Evolutionary conservation across 2,888 invertebrate genomes (phyloP), one percentile per base, ranked within the genome.

Genomic region (Dioctria linearis): DNA sequence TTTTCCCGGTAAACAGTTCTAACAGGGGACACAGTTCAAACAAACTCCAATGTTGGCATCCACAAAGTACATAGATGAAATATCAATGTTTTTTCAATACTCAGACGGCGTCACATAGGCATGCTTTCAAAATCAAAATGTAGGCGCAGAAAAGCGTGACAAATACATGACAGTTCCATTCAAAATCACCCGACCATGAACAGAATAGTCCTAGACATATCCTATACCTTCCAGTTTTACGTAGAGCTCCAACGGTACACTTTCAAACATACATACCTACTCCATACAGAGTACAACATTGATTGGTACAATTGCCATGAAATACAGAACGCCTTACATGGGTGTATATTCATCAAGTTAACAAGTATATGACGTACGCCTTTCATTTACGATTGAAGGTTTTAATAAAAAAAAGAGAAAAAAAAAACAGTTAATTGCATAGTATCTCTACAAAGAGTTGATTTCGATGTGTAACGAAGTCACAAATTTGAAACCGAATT

Each of bases 331-430:
- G 54, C 54, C 54, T 54, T 54, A 3, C 54, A 3, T 54, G 2
- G 54, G 54, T n/a, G 54, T 8, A n/a, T 54, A 54, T 54, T 54
- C 54, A 54, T 54, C 54, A 54, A 8, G 54, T 54, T 54, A n/a
- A 8, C 6, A 54, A 54, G 54, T 11, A 25, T n/a, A n/a, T n/a
- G n/a, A 11, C 6, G 5, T 54, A 54, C 54, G 54, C 54, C 54
- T 54, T 54, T 54, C 6, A 54, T 54, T 54, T 54, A 2, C 54
- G 54, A 11, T 54, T 46, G 67, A n/a, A 46, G 67, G 5, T 25
- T 67, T 67, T 67, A 46, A 67, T 67, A 67, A 43, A 67, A 67
- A 67, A 25, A 25, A 25, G 2, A 25, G 25, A 25, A 25, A 2
- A 25, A 25, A 25, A 25, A 25, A 25, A 25, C 25, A 25, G 25